phyloP scores from a whole-genome alignment of 2,888 invertebrate genomes.

The Chrysomela aeneicollis region DNA sequence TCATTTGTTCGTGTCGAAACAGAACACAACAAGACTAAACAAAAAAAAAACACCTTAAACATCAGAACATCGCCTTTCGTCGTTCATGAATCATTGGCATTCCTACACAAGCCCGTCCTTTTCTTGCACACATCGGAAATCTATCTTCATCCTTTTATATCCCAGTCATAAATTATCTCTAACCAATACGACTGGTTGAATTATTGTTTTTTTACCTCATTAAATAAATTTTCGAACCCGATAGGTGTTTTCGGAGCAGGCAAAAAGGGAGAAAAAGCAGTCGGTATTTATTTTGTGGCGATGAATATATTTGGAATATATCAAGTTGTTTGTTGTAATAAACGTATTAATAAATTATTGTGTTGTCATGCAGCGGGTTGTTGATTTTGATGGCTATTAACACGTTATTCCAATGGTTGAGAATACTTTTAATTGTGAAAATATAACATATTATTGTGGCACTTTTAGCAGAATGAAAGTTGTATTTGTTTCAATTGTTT shows the following conservation, averaged over 20 bases:
- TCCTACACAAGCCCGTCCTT: conserved; percentile 49
- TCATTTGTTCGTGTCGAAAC: conserved; percentile 61
- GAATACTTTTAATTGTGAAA: background rate
- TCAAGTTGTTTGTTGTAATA: conserved; percentile 58
- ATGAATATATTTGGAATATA: conserved; percentile 59
- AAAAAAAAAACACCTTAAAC: conserved; percentile 58
- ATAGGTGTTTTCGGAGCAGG: conserved; percentile 57
- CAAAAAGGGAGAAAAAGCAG: conserved; percentile 55
- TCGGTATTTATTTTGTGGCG: conserved; percentile 55
- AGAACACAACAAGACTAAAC: conserved; percentile 57
- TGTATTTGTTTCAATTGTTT: too few species aligned
- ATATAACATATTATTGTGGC: too few species aligned
- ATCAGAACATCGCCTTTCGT: conserved; percentile 61
- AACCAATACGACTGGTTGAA: conserved; percentile 59
- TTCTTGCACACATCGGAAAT: conserved; percentile 27
- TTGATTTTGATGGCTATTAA: conserved; percentile 29
- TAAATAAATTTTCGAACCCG: conserved; percentile 60
- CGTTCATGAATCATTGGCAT: conserved; percentile 62
- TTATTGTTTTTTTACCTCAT: conserved; percentile 61
- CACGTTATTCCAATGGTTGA: conserved; percentile 8
- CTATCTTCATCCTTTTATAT: conserved; percentile 43
- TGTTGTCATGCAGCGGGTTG: conserved; percentile 35
- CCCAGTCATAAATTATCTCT: conserved; percentile 56
- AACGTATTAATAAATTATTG: conserved; percentile 54
- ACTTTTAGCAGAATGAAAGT: too few species aligned